These are phyloP conservation scores for Sebastiscus albofasciatus DNA, from an alignment of 2,797 vertebrate genomes.

Conservation along the genomic window DNA sequence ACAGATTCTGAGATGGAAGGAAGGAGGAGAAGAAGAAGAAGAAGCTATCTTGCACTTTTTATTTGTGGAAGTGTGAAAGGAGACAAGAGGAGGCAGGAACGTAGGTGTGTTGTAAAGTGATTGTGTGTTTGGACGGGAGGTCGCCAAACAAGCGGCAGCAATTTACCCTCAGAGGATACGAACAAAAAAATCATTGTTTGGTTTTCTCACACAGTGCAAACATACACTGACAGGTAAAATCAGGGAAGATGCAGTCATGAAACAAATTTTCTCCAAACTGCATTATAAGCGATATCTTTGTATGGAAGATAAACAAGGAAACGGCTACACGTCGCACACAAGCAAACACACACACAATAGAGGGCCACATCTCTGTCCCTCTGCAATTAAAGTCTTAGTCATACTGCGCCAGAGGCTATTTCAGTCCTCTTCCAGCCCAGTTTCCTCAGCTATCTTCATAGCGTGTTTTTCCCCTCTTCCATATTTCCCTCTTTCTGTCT, in stretches of 20 bases:
- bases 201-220: constrained; percentile 16
- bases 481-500: neutral
- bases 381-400: constrained; percentile 83
- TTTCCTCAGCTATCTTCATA: constrained; percentile 53
- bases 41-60: neutral
- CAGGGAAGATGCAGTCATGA: constrained; percentile 32
- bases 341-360: constrained; percentile 46
- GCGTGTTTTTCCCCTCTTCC: constrained; percentile 29
- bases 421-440: constrained; percentile 65
- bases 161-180: constrained; percentile 1
- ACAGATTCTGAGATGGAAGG: neutral
- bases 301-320: constrained; percentile 41
- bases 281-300: constrained; percentile 51
- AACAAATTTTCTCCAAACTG: constrained; percentile 47
- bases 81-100: constrained; percentile 12
- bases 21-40: neutral
- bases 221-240: constrained; percentile 49
- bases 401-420: constrained; percentile 78
- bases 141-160: constrained; percentile 21
- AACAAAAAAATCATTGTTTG: constrained; percentile 10
- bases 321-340: constrained; percentile 9
- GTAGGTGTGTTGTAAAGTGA: constrained; percentile 12
- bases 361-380: constrained; percentile 69
- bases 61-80: constrained; percentile 12
- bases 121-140: neutral